Conservation (phyloP, 2,113 vertebrate species). For the Mesitornis unicolor region DNA sequence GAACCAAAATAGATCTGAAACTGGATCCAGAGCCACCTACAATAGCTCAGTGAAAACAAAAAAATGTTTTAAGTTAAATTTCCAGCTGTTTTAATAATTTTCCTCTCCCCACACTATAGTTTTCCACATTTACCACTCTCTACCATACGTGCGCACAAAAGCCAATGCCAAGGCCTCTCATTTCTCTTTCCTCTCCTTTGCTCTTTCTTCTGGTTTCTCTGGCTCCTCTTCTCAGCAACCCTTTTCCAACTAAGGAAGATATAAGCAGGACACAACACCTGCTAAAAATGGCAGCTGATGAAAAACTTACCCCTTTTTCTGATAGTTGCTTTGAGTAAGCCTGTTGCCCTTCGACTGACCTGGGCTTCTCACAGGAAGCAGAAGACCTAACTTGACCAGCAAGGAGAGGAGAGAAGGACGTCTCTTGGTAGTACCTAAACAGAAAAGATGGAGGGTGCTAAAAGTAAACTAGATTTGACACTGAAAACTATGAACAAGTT, state of each 20-base stretch:
- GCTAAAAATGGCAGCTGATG: neutral
- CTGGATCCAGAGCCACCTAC: neutral
- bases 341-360: neutral
- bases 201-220: neutral
- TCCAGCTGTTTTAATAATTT: neutral
- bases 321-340: neutral
- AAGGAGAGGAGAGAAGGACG: neutral
- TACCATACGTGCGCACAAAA: neutral
- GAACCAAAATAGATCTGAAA: neutral
- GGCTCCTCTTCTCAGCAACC: neutral
- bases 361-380: neutral
- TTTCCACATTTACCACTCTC: neutral
- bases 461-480: neutral
- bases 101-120: neutral
- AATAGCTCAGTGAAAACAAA: neutral
- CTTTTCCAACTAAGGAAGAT: neutral
- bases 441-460: neutral
- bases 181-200: neutral
- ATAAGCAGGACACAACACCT: neutral
- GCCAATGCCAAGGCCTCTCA: neutral
- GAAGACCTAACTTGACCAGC: neutral
- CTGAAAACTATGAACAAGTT: neutral
- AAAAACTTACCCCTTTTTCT: neutral
- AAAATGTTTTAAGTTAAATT: neutral
- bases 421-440: neutral